Conservation (phyloP, 1,140 invertebrate genomes). For the Metopolophium dirhodum region DNA sequence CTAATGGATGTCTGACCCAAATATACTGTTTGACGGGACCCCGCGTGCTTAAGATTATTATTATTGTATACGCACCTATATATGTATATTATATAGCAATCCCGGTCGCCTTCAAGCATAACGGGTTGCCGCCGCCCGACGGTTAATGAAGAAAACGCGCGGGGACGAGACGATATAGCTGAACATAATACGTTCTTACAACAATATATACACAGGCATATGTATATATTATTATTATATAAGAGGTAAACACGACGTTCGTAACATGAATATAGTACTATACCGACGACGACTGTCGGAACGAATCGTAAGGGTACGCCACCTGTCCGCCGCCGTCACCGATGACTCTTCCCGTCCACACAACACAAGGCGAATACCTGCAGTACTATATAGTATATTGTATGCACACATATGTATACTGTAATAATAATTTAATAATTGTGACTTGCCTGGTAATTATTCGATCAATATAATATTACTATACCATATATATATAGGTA, state of each 20-base stretch:
- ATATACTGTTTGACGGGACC: slow-evolving; percentile 6
- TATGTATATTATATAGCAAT: not conserved
- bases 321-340: not conserved
- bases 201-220: not conserved
- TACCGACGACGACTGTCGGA: slow-evolving; percentile 8
- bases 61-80: not conserved
- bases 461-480: slow-evolving; percentile 36
- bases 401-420: not conserved
- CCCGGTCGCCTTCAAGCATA: slow-evolving; percentile 8
- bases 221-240: not conserved
- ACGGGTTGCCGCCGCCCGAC: not conserved
- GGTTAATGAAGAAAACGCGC: slow-evolving; percentile 28
- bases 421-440: slow-evolving; percentile 48
- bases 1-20: slow-evolving; percentile 46
- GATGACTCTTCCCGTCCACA: not conserved
- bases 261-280: not conserved
- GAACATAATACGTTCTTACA: not conserved
- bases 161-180: slow-evolving; percentile 14
- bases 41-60: not conserved
- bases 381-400: not conserved
- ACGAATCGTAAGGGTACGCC: slow-evolving; percentile 54
- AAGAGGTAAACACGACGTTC: not conserved
- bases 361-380: not conserved
- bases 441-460: slow-evolving; percentile 49
- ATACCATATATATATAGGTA: not conserved